These are phyloP conservation scores for Linnaemya tessellans DNA, from an alignment of 2,888 invertebrate genomes.

Conservation along the genomic window DNA sequence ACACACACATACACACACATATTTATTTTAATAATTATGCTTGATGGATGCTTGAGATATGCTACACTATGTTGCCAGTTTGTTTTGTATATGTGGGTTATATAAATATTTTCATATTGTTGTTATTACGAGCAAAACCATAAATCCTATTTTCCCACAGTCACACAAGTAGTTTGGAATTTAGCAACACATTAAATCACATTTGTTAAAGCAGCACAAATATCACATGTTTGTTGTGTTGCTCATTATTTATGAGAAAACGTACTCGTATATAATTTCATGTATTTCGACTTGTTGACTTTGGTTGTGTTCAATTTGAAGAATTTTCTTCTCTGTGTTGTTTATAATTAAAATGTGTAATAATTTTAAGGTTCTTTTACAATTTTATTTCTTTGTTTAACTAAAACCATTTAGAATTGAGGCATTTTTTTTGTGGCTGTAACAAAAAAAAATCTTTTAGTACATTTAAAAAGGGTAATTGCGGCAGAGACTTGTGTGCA, in stretches of 20 bases:
- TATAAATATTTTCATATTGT: constrained; percentile 45
- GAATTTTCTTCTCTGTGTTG: constrained; percentile 15
- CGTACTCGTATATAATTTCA: constrained; percentile 36
- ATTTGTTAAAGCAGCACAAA: constrained; percentile 20
- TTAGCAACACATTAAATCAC: constrained; percentile 44
- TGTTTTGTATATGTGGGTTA: constrained; percentile 18
- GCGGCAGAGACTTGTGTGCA: background rate
- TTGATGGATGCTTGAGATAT: constrained; percentile 11
- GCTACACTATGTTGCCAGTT: background rate
- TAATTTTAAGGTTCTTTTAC: constrained; percentile 25
- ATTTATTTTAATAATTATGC: constrained; percentile 27
- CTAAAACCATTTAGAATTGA: constrained; percentile 20
- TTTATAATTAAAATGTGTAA: constrained; percentile 39
- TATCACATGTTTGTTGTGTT: constrained; percentile 23
- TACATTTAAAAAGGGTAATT: background rate
- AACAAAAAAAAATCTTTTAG: background rate
- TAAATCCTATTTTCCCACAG: constrained; percentile 45
- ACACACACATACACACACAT: background rate
- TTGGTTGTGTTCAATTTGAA: constrained; percentile 30
- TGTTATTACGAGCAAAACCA: constrained; percentile 37
- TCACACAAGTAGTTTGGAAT: constrained; percentile 17
- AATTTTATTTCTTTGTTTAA: constrained; percentile 13
- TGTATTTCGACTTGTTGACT: constrained; percentile 39
- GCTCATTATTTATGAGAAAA: constrained; percentile 42
- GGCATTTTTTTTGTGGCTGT: constrained; percentile 9